Evolutionary conservation across 2,113 vertebrate species (phyloP), one percentile per base, ranked within the genome.

Genomic region (Pionites leucogaster): DNA sequence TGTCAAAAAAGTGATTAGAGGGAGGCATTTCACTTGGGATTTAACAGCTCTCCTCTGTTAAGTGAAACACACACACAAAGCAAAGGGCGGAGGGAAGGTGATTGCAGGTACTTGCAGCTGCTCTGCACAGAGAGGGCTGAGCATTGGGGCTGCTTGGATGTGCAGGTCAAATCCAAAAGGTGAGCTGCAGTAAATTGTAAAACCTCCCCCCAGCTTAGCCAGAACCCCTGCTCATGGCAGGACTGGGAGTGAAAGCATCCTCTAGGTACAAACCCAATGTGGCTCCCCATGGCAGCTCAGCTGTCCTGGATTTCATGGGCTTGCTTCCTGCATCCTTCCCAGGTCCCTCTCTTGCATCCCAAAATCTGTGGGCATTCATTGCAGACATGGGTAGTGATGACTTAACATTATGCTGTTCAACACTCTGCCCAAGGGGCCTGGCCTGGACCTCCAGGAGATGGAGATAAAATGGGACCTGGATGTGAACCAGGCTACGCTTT

Each of bases 241-340:
- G 28, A 37, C 18, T 0, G 1, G 42, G 16, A 75, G 17, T 17
- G 12, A 55, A 72, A 46, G 39, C 13, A 44, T 10, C 20, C 39
- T 3, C 22, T 0, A 2, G 19, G 4, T 47, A 19, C 50, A 67
- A 68, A 39, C 2, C 4, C 17, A 0, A 1, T 0, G 1, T 25
- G 20, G 28, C 31, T 63, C 27, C 15, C 18, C 28, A 31, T 39
- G 52, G 28, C 60, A 74, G n/a, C 68, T 59, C 7, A 2, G 10
- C 52, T 69, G 59, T 39, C 17, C 29, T 0, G 0, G 46, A 18
- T 44, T 47, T 47, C 52, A 20, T 3, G 3, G 57, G 13, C 16
- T 86, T 22, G 23, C 35, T 76, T 59, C 18, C 24, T 1, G 2
- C 16, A 20, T 13, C 65, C 46, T 78, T 52, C 68, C 37, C 29